phyloP scores from a whole-genome alignment of 1,140 invertebrate genomes.

The Fragariocoptes setiger region DNA sequence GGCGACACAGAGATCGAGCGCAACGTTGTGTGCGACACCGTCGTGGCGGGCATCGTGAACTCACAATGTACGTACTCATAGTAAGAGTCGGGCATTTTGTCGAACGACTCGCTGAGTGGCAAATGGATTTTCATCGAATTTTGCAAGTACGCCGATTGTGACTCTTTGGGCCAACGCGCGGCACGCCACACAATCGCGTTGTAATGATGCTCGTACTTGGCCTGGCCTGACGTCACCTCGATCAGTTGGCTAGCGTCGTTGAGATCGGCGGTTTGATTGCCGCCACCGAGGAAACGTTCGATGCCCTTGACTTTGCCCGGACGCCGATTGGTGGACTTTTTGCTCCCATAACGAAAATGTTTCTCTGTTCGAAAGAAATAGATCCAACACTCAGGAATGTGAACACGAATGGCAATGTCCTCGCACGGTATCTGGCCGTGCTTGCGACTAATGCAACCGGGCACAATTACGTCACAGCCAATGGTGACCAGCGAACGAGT shows the following conservation, averaged over 20 bases:
- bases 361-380: conserved; percentile 94
- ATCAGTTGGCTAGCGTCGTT: conserved; percentile 50
- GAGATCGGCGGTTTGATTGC: conserved; percentile 28
- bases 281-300: conserved; percentile 62
- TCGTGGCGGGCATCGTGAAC: conserved; percentile 94
- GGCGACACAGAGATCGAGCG: conserved; percentile 58
- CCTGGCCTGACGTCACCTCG: conserved; percentile 84
- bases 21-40: conserved; percentile 79
- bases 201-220: conserved; percentile 97
- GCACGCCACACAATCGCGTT: conserved; percentile 91
- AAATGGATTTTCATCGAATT: conserved; percentile 72
- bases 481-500: conserved; percentile 10
- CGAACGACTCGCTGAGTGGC: conserved; percentile 75
- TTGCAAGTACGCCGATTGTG: conserved; percentile 83
- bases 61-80: conserved; percentile 62
- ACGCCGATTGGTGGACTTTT: conserved; percentile 70
- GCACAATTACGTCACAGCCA: conserved; percentile 53
- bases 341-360: conserved; percentile 90
- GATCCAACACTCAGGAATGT: conserved; percentile 95
- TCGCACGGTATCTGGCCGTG: conserved; percentile 70
- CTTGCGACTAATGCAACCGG: conserved; percentile 75
- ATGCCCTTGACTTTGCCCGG: conserved; percentile 40
- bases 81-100: conserved; percentile 74
- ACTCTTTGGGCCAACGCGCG: conserved; percentile 71
- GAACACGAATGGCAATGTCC: conserved; percentile 81